A percentile compares a stretch with the other conserved stretches of the same genome.
Evolutionary conservation across 30 jellyfish, hydroid and myxozoan species (phyloP).

Genomic region (Morbakka virulenta): DNA sequence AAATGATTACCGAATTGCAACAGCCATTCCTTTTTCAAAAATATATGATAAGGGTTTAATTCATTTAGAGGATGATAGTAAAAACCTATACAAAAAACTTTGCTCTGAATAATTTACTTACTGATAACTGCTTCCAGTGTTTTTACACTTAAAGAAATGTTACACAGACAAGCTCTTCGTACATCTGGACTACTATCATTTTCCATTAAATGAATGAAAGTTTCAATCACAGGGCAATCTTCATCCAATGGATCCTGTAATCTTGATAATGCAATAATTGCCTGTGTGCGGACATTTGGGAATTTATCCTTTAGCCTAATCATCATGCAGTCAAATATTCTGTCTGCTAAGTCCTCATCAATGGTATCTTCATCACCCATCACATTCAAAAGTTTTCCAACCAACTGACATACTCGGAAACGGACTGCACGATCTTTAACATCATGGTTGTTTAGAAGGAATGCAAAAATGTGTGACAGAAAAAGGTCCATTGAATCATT

Average conservation of each 20-base stretch:
- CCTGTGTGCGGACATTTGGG: slow-evolving; percentile 84
- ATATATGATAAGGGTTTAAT: no score
- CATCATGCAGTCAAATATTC: slow-evolving; percentile 90
- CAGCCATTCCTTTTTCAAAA: no score
- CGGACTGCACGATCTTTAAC: slow-evolving; percentile 80
- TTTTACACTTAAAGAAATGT: slow-evolving; percentile 70
- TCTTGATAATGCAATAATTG: slow-evolving; percentile 80
- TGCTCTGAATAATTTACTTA: no score
- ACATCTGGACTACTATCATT: slow-evolving; percentile 92
- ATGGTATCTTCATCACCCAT: slow-evolving; percentile 76
- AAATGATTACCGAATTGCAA: no score
- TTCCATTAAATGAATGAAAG: slow-evolving; percentile 74
- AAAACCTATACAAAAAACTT: no score
- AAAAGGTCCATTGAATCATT: slow-evolving; percentile 71
- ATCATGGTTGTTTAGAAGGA: slow-evolving; percentile 74
- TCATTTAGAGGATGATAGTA: no score
- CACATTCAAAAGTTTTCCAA: slow-evolving; percentile 64
- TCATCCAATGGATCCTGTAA: slow-evolving; percentile 89
- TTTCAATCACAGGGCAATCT: slow-evolving; percentile 82
- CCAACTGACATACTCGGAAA: slow-evolving; percentile 82
- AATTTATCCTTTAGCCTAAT: slow-evolving; percentile 76
- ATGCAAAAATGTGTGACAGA: slow-evolving; percentile 48
- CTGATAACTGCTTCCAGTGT: slow-evolving; percentile 67
- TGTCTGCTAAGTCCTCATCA: slow-evolving; percentile 82
- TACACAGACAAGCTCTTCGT: slow-evolving; percentile 69